Evolutionary conservation across 35 echinoderm and acorn worm species (phyloP), one percentile per base, ranked within the genome.

Genomic region (Apostichopus japonicus): DNA sequence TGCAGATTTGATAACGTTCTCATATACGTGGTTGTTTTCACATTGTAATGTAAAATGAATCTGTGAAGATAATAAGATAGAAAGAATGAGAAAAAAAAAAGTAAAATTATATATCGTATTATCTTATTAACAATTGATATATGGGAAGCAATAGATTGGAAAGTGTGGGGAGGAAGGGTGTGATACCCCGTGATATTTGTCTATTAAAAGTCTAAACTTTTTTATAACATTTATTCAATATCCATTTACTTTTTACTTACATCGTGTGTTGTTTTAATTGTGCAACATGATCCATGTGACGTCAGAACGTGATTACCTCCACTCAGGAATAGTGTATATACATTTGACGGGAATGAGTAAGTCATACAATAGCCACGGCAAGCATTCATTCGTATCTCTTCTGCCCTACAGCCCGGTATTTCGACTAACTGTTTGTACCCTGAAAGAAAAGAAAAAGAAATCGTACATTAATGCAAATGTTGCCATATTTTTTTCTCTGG

Each of bases 281-380:
- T 92, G 78, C 97, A 99, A 78, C 97, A 99, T 62, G 97, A 96
- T 7, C 97, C 97, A 54, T 99, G 93, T 15, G 97, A 94, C 90
- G 95, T 95, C 56, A 96, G 91, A 6, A 99, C 88, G 57, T 96
- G 93, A 16, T 86, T 77, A 11, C 95, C 95, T 52, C 93, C 93
- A 87, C 95, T 96, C 53, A 77, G 81, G 54, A 91, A 77, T 15
- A 99, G 76, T 53, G 97, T 99, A 21, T 91, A 88, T 72, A 53
- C 21, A 63, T 94, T 81, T 73, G 97, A 96, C 24, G 93, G 90
- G 79, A 94, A 96, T 1, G 97, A 99, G 73, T 99, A 99, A 8
- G 97, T 95, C 93, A 93, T 94, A 88, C 97, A 99, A 73, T 95
- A 99, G 54, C 97, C 97, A 61, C 97, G 53, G 73, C 97, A 99